Conservation (phyloP, 2,113 vertebrate species). For the Ochotona curzoniae region DNA sequence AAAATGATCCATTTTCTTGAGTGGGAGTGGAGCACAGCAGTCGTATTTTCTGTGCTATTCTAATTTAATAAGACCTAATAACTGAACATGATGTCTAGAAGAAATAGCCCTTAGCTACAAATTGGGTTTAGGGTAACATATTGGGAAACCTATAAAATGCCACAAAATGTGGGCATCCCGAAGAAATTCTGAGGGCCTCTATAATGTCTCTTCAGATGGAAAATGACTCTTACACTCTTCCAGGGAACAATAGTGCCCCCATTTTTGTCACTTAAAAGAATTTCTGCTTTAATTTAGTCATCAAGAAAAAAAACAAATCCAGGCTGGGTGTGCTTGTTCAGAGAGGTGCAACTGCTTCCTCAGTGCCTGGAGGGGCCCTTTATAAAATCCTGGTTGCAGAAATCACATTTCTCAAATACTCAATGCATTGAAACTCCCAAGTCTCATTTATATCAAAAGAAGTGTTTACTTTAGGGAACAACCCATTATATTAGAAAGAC, state of each 20-base stretch:
- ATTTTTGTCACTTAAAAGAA: not conserved
- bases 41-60: not conserved
- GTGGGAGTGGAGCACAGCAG: not conserved
- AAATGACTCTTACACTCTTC: not conserved
- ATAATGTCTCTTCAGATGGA: not conserved
- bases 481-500: constrained; percentile 7
- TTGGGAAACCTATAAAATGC: not conserved
- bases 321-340: not conserved
- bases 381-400: constrained; percentile 5
- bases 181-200: not conserved
- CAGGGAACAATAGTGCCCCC: not conserved
- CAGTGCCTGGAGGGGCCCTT: not conserved
- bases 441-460: constrained; percentile 53
- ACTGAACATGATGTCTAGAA: constrained; percentile 34
- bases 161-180: not conserved
- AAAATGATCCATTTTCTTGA: not conserved
- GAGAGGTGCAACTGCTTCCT: not conserved
- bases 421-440: constrained; percentile 14
- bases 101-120: not conserved
- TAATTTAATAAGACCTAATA: constrained; percentile 3
- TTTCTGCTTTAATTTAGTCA: not conserved
- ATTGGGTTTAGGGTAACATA: not conserved
- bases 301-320: not conserved
- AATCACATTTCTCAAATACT: constrained; percentile 34
- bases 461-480: constrained; percentile 52